Base-by-base conservation (phyloP, 2,797 vertebrate genomes). In the Nyctalus aviator region DNA sequence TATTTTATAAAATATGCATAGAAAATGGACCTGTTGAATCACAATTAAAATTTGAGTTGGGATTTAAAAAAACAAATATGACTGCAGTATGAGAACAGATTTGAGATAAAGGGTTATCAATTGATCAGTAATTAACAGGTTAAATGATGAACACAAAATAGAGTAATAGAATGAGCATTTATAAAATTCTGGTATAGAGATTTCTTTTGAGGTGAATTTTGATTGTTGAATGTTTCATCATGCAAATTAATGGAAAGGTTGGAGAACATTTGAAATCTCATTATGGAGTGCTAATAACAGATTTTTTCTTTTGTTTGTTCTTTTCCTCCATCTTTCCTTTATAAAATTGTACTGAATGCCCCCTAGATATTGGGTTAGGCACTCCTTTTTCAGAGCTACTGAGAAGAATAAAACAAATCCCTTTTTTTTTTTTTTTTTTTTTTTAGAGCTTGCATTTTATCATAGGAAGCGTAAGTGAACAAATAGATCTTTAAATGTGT, bases 1-100 rank as follows among this genome's bases (percentile, higher is more conserved):
- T 41, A 62, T 69, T 86, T 23, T 62, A 46, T 68, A 75, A 85
- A 93, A 77, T 86, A 90, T 86, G 21, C 11, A 71, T 37, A 86
- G 76, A 53, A 82, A 53, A 64, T 46, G 53, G 13, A 59, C 23
- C 2, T 46, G 3, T 23, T 82, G 11, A 90, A 82, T 76, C 12
- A 50, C 57, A 90, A 37, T 59, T 71, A 86, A 88, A 59, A 55
- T 44, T 72, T 72, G 8, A 55, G 6, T 37, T 62, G 30, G 12
- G 2, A n/a, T 77, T 77, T 37, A 11, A 41, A 64, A 41, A 13
- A 18, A 6, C 10, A 48, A 13, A 55, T 23, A 2, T 68, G 13
- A 35, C 48, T 48, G 7, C 0, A 23, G n/a, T 44, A 75, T 69
- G 32, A 91, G 5, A 85, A 53, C 9, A 82, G 41, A 53, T 48